These are phyloP conservation scores for Psophia crepitans DNA, from an alignment of 2,113 vertebrate genomes.

Conservation along the genomic window DNA sequence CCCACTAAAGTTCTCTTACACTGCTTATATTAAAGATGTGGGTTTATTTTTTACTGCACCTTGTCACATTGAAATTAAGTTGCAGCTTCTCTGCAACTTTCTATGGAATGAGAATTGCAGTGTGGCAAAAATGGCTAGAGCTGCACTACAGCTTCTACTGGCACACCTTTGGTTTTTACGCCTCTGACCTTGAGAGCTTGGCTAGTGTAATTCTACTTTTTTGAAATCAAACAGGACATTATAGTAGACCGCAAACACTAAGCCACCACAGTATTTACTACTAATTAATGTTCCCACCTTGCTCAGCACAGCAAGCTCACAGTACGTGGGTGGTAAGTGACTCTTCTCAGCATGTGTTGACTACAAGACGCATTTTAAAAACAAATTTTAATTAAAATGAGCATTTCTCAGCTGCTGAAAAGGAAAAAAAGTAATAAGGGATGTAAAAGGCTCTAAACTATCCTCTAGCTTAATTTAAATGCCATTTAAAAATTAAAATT, in stretches of 20 bases:
- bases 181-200: not conserved
- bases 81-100: not conserved
- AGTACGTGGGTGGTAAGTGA: not conserved
- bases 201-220: not conserved
- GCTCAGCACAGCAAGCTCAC: not conserved
- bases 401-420: not conserved
- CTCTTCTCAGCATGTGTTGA: constrained; percentile 16
- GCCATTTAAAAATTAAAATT: not conserved
- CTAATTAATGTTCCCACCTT: not conserved
- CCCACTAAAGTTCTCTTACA: not conserved
- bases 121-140: not conserved
- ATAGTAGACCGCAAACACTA: not conserved
- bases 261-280: not conserved
- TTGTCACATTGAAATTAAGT: not conserved
- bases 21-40: fast-evolving
- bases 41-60: not conserved
- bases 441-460: not conserved
- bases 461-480: not conserved
- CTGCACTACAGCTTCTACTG: not conserved
- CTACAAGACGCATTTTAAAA: constrained; percentile 29
- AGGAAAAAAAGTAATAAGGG: not conserved
- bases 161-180: not conserved
- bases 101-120: not conserved
- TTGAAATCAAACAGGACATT: not conserved
- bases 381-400: constrained; percentile 35